phyloP scores from a whole-genome alignment of 2,113 vertebrate species.

The Hypanus sabinus region DNA sequence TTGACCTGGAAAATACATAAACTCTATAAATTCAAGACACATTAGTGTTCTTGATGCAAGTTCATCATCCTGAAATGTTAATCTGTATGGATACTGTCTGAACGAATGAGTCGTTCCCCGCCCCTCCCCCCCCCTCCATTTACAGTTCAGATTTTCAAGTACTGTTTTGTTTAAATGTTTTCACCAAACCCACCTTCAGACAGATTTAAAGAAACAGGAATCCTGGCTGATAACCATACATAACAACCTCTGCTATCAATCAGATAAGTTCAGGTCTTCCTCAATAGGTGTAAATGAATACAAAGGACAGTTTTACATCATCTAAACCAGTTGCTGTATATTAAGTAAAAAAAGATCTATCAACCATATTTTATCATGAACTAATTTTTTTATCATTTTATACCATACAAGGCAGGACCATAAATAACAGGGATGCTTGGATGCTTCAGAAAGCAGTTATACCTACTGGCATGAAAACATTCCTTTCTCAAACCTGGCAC shows the following conservation, averaged over 20 bases:
- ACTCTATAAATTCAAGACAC: not conserved
- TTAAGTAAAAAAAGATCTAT: not conserved
- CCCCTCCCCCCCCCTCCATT: no score
- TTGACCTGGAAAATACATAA: constrained; percentile 55
- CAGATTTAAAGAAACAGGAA: not conserved
- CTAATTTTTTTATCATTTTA: no score
- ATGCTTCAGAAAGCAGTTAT: no score
- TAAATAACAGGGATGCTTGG: no score
- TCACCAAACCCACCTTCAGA: not conserved
- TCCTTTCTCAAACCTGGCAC: no score
- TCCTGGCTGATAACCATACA: not conserved
- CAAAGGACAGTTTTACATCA: not conserved
- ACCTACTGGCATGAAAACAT: no score
- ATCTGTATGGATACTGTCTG: not conserved
- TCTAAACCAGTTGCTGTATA: not conserved
- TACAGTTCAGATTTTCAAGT: no score
- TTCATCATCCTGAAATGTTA: not conserved
- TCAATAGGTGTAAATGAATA: not conserved
- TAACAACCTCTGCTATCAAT: not conserved
- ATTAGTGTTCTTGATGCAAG: not conserved
- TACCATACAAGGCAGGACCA: no score
- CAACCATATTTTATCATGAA: not conserved
- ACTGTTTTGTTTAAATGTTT: no score
- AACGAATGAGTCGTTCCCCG: no score
- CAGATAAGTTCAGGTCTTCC: not conserved